Evolutionary conservation across 1,140 invertebrate species (phyloP), one percentile per base, ranked within the genome.

Genomic region (Drosophila miranda): DNA sequence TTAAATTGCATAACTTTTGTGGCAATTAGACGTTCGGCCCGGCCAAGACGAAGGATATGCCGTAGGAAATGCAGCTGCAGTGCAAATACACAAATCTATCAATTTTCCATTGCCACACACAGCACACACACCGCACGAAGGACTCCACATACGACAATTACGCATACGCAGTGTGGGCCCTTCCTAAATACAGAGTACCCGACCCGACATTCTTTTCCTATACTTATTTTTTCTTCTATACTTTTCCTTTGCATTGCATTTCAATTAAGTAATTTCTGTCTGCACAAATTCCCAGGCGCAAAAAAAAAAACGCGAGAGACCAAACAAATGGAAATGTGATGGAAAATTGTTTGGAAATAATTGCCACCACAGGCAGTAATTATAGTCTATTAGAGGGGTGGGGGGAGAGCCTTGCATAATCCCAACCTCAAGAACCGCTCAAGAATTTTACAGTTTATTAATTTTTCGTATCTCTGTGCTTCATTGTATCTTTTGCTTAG

Each of bases 401-500:
- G 53, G 57, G 19, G 30, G 63, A 56, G 45, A 55, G 38, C 19
- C 19, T 75, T 62, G 16, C 51, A 45, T 51, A 75, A 45, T 42
- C 64, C 67, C 46, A 52, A 38, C 53, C 21, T 21, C 53, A 70
- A 46, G 21, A 57, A 70, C 51, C 53, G 52, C 44, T 34, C 16
- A n/a, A 52, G 34, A 43, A 59, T 38, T 46, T 26, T 46, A 14
- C 19, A 19, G 19, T 19, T 19, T 16, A 43, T 51, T 1, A 14
- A 41, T 28, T 56, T 1, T 55, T 59, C 16, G 23, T 55, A 3
- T 43, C 7, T 42, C 8, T 14, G 61, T 57, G 30, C 61, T 66
- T 51, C 44, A 1, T 38, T 34, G 2, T n/a, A 4, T 4, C 34
- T 13, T 38, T 72, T 71, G 76, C 4, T 4, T 91, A 98, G 97